Conservation (phyloP, 2,797 vertebrate genomes). For the Microctenopoma steveboyesi region DNA sequence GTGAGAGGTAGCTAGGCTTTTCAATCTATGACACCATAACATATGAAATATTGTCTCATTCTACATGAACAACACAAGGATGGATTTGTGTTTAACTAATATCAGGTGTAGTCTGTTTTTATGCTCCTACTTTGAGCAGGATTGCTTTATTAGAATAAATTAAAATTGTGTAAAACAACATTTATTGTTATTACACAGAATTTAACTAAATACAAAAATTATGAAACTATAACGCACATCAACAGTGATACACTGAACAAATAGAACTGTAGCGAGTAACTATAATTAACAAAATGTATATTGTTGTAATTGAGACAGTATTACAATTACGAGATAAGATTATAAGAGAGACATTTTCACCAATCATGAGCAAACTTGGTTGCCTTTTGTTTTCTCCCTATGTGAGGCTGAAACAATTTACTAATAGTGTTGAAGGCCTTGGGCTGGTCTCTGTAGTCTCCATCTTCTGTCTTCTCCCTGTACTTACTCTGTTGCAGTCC, state of each 20-base stretch:
- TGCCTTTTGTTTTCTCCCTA: conserved; percentile 85
- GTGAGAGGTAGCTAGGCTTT: neutral
- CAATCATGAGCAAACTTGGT: conserved; percentile 68
- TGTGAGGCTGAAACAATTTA: conserved; percentile 87
- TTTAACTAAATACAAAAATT: neutral
- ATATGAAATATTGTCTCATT: neutral
- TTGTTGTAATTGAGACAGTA: neutral
- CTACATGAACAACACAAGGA: neutral
- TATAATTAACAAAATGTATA: neutral
- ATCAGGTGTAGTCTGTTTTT: conserved; percentile 17
- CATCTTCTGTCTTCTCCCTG: conserved; percentile 76
- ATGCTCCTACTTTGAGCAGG: conserved; percentile 1
- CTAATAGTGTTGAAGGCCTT: conserved; percentile 87
- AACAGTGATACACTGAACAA: conserved; percentile 32
- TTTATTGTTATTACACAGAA: neutral
- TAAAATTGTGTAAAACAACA: conserved; percentile 10
- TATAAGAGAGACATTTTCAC: conserved; percentile 61
- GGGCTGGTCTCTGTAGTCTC: conserved; percentile 78
- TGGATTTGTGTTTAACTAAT: conserved; percentile 10
- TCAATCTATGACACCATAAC: too few relatives aligned
- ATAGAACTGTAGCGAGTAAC: too few relatives aligned
- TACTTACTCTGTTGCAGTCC: conserved; percentile 72
- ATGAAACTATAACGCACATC: conserved; percentile 17
- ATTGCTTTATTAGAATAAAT: conserved; percentile 5
- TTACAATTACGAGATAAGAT: too few relatives aligned